Base-by-base conservation (phyloP, 2,888 invertebrate genomes). In the Xylota segnis region DNA sequence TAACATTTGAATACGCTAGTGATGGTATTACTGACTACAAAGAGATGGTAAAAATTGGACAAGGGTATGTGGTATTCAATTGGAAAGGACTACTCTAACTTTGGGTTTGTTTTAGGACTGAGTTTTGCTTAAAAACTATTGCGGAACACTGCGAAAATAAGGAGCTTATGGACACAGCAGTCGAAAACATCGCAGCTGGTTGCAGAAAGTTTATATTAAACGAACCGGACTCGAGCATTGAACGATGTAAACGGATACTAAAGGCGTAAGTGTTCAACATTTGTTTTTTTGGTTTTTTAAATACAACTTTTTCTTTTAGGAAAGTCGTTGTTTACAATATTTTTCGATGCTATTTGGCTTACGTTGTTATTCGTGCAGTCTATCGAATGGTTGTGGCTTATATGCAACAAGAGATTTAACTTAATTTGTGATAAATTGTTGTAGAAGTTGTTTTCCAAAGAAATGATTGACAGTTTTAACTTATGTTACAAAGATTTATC, bases 1-100 rank as follows among this genome's bases (percentile, higher is more conserved):
- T 89, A 70, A 88, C 89, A 63, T 90, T 89, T 71, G 87, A 88
- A 23, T 90, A 88, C 50, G 70, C 88, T 0, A 88, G 89, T 76
- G 61, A 88, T 1, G 91, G 91, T 1, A 4, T 82, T 2, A 89
- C 89, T 0, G 43, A 89, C 6, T 18, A 74, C 0, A 4, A 88
- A 0, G 54, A 81, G 4, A 7, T 90, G 10, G 1, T 78, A 0
- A 5, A 63, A 0, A 16, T 14, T 0, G 81, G 74, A 6, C 37
- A 58, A 0, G 88, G 88, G 91, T 91, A 84, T 37, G 81, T 2
- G 1, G 5, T 5, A 50, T 23, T 23, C 2, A 12, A 9, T 4
- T 5, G 0, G 9, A 0, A 40, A 10, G 37, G 10, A 4, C 10
- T n/a, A 3, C 7, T 3, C 32, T 6, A 32, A 32, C 32, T 32